phyloP scores from a whole-genome alignment of 2,797 vertebrate species.

The Manis pentadactyla region DNA sequence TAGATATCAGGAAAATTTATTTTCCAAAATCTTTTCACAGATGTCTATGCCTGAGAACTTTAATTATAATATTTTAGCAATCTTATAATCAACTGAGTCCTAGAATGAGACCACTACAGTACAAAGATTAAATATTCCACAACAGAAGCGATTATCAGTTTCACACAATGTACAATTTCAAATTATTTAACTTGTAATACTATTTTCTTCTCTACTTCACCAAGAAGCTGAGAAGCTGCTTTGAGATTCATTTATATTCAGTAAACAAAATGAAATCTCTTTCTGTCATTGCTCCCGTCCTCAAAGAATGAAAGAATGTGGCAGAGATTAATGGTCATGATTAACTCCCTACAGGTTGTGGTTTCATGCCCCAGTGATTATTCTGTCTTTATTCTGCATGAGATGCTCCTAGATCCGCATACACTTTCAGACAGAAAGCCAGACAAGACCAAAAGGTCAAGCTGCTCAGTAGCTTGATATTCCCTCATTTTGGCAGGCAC shows the following conservation, averaged over 20 bases:
- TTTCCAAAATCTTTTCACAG: background rate
- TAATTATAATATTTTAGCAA: background rate
- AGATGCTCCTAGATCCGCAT: constrained; percentile 83
- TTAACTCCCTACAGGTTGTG: constrained; percentile 92
- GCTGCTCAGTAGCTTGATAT: constrained; percentile 67
- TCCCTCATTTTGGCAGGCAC: constrained; percentile 67
- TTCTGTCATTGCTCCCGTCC: constrained; percentile 72
- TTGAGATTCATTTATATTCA: constrained; percentile 78
- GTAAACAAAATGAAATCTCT: constrained; percentile 78
- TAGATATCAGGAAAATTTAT: background rate
- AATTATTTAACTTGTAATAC: background rate
- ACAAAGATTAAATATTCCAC: background rate
- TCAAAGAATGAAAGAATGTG: constrained; percentile 70
- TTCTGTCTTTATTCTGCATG: constrained; percentile 90
- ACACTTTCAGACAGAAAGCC: constrained; percentile 48
- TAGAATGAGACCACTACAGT: background rate
- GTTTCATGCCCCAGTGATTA: constrained; percentile 90
- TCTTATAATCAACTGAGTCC: background rate
- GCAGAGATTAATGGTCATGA: constrained; percentile 93
- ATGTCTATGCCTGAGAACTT: background rate
- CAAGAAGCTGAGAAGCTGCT: background rate
- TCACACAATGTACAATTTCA: background rate
- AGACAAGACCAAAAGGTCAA: constrained; percentile 71
- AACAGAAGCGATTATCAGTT: background rate
- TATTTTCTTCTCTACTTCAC: constrained; percentile 18